Evolutionary conservation across 2,888 invertebrate species (phyloP), one percentile per base, ranked within the genome.

Genomic region (Gari tellinella): DNA sequence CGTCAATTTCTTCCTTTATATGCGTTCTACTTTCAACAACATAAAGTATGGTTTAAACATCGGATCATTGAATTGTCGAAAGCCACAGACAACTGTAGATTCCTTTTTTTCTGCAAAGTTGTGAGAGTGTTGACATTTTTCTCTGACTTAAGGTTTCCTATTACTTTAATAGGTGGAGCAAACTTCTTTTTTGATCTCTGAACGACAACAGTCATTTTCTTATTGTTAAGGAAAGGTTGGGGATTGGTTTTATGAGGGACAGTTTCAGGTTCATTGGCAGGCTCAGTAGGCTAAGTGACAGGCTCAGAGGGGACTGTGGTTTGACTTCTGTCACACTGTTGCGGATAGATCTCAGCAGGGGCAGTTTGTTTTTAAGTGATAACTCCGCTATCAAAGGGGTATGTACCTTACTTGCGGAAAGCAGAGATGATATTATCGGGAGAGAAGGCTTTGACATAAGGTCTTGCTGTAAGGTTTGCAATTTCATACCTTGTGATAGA

Each of bases 401-500:
- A 65, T 7, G 69, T 61, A 0, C 74, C 68, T 40, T 61, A 10
- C 40, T 64, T 56, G 1, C 60, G 31, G 25, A 69, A 74, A 2
- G 52, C 43, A n/a, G 65, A 43, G 0, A 40, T 23, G 7, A 69
- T 14, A 26, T 69, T 73, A 25, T 64, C 56, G 26, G 61, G 19
- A 12, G 14, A 61, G 14, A 69, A 17, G 19, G 64, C 52, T 38
- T 65, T 74, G 1, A 65, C 14, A 38, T 60, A 70, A 1, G 76
- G 72, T 41, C 60, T 70, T 8, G 72, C 31, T 19, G 67, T 63
- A 3, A 72, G 52, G 12, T 56, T 37, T 0, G 70, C 62, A 48
- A 76, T 55, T 10, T 67, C 55, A 45, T 60, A 67, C 49, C 40
- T 67, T 15, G 67, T 60, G 8, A 72, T 60, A 26, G 19, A 23